Evolutionary conservation across 2,113 vertebrate genomes (phyloP), one percentile per base, ranked within the genome.

Genomic region (Toxotes chatareus): DNA sequence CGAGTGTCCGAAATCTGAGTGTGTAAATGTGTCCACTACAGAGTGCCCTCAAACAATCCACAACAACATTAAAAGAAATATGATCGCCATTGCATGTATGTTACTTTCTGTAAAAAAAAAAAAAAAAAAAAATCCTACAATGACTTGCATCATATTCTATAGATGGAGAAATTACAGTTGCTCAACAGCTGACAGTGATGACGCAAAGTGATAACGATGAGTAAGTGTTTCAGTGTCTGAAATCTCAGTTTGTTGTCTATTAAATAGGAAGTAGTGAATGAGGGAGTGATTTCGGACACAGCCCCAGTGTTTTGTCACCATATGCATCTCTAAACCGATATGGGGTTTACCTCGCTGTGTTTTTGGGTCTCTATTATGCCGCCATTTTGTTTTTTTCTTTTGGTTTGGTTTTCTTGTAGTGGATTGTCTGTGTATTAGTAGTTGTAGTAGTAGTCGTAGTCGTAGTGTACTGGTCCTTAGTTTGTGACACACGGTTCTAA

Each of bases 401-500:
- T 89, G 81, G 71, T 89, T 93, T 89, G 88, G 81, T 88, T 85
- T 84, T 83, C 84, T 87, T 88, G 86, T 94, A 90, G 88, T 94
- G 90, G 85, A 91, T 42, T 91, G 92, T 93, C 86, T 94, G 91
- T 92, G 92, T 93, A 80, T 80, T 19, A 87, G 86, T 90, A 90
- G 79, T 85, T 10, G 86, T 91, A 91, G 92, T 89, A 5, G 84
- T 92, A 91, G 88, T 93, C 7, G 17, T 85, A 92, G 84, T 89
- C 44, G 74, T 86, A 92, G 88, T 94, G 89, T 92, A 82, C 86
- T 93, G 87, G 92, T 93, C 91, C 91, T 87, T 80, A 91, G 85
- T 95, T 88, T 94, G 88, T 94, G 93, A 93, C 90, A 94, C 86
- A 86, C 84, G 87, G 85, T 93, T 92, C 86, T 93, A 89, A 88